A percentile compares a stretch with the other conserved stretches of the same genome.
Evolutionary conservation across 2,888 invertebrate genomes (phyloP).

Genomic region (Callinectes sapidus): DNA sequence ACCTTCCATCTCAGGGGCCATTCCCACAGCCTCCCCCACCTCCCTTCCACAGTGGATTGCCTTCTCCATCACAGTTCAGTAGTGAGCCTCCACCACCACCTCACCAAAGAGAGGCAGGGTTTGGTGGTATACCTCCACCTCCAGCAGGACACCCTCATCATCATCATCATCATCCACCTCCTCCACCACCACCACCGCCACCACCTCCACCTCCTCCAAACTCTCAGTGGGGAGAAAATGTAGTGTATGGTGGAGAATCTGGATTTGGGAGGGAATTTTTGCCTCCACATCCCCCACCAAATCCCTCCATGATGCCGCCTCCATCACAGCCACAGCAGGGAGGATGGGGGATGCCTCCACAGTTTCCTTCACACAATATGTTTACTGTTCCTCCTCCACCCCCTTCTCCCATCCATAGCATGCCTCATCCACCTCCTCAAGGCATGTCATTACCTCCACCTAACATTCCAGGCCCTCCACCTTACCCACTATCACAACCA

Average conservation of each 20-base stretch:
- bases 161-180: not conserved
- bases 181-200: not conserved
- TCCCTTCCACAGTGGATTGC: not conserved
- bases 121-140: not conserved
- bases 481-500: not conserved
- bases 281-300: not conserved
- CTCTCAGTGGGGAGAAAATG: not conserved
- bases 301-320: slow-evolving; percentile 17
- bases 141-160: not conserved
- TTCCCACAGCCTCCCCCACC: slow-evolving; percentile 6
- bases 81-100: not conserved
- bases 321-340: slow-evolving; percentile 7
- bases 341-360: not conserved
- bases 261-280: slow-evolving; percentile 4
- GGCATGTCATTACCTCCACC: not conserved
- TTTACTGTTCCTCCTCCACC: slow-evolving; percentile 1
- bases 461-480: not conserved
- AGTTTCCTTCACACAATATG: not conserved
- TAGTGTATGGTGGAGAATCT: not conserved
- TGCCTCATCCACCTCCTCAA: not conserved
- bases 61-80: not conserved
- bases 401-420: not conserved
- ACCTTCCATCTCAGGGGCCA: not conserved
- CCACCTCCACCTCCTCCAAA: not conserved
- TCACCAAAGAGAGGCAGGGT: slow-evolving; percentile 3